Evolutionary conservation across 2,888 invertebrate species (phyloP), one percentile per base, ranked within the genome.

Genomic region (Aleiodes alternator): DNA sequence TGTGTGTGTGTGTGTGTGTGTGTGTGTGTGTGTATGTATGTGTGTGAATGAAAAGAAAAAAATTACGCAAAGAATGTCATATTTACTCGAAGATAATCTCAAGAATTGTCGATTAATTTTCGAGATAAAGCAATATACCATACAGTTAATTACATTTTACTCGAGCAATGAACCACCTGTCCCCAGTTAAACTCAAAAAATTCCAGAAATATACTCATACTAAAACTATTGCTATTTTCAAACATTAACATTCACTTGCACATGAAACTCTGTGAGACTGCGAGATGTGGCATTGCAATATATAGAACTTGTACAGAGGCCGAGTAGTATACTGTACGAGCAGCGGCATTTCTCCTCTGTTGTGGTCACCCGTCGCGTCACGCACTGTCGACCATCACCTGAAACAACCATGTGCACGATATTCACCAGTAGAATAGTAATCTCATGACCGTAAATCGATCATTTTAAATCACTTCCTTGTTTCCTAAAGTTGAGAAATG

Each of bases 331-430:
- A 14, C 43, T 43, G 3, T 31, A 57, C 59, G 53, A 43, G 68
- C 23, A 4, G 34, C 72, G 77, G 81, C 85, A 84, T 84, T 79
- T 74, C 77, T 83, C 43, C 84, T 86, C 79, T 86, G 87, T 85
- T 87, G 87, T 82, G 86, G 87, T 86, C 83, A 80, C 81, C 79
- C 81, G 75, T 75, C 75, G 79, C 84, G 85, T 87, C 85, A 87
- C 84, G 86, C 87, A 83, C 83, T 83, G 84, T 84, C 84, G 85
- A 82, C 80, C 84, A 83, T 73, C 55, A 59, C 51, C 31, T 68
- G 51, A 68, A 68, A 29, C 68, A 50, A 12, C 51, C 68, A 51
- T 68, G 68, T 68, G 53, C 51, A 53, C 51, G 51, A 68, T 68
- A 64, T 59, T 34, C 48, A 64, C 48, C n/a, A 53, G 51, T 4